Evolutionary conservation across 2,113 vertebrate genomes (phyloP).

Genomic region (Brachypteracias leptosomus): DNA sequence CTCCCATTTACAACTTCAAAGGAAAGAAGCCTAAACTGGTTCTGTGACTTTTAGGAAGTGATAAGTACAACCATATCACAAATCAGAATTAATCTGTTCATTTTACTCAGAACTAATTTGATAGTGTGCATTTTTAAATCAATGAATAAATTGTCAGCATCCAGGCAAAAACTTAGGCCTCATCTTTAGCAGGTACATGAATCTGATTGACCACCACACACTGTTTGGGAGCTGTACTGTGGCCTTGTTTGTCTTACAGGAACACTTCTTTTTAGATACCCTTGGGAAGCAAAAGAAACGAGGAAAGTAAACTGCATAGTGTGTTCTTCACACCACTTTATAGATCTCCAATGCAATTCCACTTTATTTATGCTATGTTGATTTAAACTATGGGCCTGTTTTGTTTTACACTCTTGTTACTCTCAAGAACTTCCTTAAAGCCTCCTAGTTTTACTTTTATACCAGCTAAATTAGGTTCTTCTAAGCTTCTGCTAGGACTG

Average conservation of each 20-base stretch:
- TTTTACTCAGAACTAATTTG: neutral
- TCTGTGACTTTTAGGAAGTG: neutral
- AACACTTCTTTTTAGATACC: neutral
- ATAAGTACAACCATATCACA: neutral
- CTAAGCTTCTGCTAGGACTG: conserved; percentile 21
- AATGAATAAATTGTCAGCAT: neutral
- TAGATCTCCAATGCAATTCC: neutral
- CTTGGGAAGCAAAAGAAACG: neutral
- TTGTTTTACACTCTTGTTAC: neutral
- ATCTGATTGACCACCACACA: neutral
- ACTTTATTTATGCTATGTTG: neutral
- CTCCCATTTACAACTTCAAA: neutral
- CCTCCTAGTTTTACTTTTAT: neutral
- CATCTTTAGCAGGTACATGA: neutral
- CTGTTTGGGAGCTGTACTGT: neutral
- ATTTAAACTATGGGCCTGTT: neutral
- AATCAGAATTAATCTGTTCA: neutral
- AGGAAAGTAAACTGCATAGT: neutral
- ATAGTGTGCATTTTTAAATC: neutral
- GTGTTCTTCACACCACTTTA: neutral
- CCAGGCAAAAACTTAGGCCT: neutral
- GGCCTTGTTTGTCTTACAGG: neutral
- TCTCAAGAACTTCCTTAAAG: conserved; percentile 2
- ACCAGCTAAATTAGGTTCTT: conserved; percentile 15
- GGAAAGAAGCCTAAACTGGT: neutral